A percentile compares a stretch with the other conserved stretches of the same genome.
Evolutionary conservation across 2,797 vertebrate species (phyloP).

Genomic region (Peromyscus attwateri): DNA sequence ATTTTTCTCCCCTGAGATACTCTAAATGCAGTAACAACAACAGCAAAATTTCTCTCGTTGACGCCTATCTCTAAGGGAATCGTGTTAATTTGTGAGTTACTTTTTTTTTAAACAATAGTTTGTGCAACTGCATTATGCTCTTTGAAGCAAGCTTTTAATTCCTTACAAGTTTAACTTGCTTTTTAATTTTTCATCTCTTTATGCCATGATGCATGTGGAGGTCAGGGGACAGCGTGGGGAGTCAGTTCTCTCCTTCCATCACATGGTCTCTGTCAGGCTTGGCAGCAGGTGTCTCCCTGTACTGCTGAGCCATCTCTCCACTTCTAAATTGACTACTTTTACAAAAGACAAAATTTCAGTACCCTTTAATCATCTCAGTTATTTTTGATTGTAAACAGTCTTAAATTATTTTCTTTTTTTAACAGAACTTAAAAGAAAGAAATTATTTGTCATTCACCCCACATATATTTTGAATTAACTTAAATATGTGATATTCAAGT

Average conservation of each 20-base stretch:
- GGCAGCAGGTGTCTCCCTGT: background rate
- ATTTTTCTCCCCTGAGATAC: constrained; percentile 11
- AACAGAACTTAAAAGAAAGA: background rate
- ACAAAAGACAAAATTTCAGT: background rate
- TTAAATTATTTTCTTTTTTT: background rate
- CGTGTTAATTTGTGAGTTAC: background rate
- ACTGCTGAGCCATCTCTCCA: background rate
- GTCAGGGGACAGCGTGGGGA: background rate
- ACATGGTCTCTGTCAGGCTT: background rate
- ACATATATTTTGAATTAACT: background rate
- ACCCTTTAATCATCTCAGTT: background rate
- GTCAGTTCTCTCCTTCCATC: background rate
- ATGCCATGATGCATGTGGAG: background rate
- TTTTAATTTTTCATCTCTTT: background rate
- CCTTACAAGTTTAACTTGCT: background rate
- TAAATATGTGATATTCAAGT: background rate
- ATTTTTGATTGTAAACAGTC: background rate
- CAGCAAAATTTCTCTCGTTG: background rate
- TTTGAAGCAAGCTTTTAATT: background rate
- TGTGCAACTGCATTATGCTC: background rate
- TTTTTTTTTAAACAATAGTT: background rate
- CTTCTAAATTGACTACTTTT: background rate
- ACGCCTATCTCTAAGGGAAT: background rate
- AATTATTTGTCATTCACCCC: background rate
- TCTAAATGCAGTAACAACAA: background rate